phyloP scores from a whole-genome alignment of 2,888 invertebrate species.

The Kryphioiulus occultus region DNA sequence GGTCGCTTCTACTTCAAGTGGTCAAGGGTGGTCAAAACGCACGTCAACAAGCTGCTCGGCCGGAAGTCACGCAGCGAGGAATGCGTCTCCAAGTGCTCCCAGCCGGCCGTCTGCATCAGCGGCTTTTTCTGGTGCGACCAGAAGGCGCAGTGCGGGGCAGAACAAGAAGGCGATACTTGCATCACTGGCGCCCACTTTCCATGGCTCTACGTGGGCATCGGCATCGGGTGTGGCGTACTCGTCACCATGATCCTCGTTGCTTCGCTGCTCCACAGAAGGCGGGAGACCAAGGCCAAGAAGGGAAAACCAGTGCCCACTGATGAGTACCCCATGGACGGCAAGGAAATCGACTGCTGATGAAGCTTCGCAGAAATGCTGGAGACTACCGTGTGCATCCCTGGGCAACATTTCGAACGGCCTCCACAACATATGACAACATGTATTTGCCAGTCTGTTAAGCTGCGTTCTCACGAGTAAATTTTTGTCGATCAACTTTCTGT shows the following conservation, averaged over 20 bases:
- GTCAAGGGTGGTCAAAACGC: slow-evolving; percentile 75
- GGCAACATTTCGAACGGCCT: too few relatives aligned
- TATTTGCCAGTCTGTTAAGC: too few relatives aligned
- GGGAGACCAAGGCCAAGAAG: slow-evolving; percentile 53
- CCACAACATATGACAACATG: too few relatives aligned
- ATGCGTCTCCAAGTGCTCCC: slow-evolving; percentile 55
- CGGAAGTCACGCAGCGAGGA: slow-evolving; percentile 56
- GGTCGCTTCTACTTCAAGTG: slow-evolving; percentile 78
- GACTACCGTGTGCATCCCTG: too few relatives aligned
- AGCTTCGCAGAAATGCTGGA: too few relatives aligned
- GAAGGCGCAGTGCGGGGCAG: slow-evolving; percentile 71
- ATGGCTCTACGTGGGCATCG: slow-evolving; percentile 54
- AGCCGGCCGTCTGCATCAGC: slow-evolving; percentile 78
- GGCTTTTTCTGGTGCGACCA: slow-evolving; percentile 83
- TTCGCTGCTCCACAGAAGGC: slow-evolving; percentile 52
- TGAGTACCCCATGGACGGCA: slow-evolving; percentile 54
- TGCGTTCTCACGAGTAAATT: too few relatives aligned
- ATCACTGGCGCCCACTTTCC: slow-evolving; percentile 51
- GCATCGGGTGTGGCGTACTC: slow-evolving; percentile 53
- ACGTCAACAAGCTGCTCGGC: slow-evolving; percentile 55
- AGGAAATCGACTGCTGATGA: slow-evolving; percentile 54
- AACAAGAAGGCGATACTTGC: neutral
- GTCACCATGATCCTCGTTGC: slow-evolving; percentile 52
- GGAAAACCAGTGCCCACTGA: slow-evolving; percentile 55
- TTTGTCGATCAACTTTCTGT: too few relatives aligned